Evolutionary conservation across 1,140 invertebrate species (phyloP), one percentile per base, ranked within the genome.

Genomic region (Drosophila prosaltans): DNA sequence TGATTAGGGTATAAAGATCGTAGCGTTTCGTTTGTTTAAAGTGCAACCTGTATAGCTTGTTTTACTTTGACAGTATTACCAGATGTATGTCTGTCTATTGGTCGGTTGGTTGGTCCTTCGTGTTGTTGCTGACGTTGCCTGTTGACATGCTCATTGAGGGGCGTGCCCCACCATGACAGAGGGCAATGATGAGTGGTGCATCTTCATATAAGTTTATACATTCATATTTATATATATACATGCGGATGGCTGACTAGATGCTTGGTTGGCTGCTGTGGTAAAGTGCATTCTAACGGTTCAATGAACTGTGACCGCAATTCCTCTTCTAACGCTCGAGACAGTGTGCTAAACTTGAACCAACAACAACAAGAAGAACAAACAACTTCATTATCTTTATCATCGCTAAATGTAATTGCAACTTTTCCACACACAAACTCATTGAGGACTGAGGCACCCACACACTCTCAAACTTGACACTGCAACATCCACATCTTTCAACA

Each of bases 231-330:
- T 51, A 68, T 24, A 39, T 10, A 39, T 54, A 57, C 36, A 30
- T 69, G 54, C 24, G 40, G 40, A 6, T 51, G 7, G 45, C 45
- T 51, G 43, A 2, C 43, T 45, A 16, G 16, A 5, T 48, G 43
- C 0, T 21, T 48, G 45, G 6, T 21, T 21, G 5, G 45, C 16
- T 51, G 45, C 21, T 54, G 40, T 51, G 36, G 69, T 67, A 73
- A 78, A 75, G 54, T 72, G 75, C 80, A 78, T 79, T 83, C 76
- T 67, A 79, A 74, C 60, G 80, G 80, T 83, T 83, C 80, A 83
- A 83, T 76, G 80, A 83, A 83, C 80, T 83, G 81, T 83, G 80
- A 83, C 80, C 80, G 81, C 80, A 83, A 59, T 59, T 59, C 36
- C 36, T 59, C 28, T 21, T 39, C 57, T 40, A 26, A 26, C 2